Evolutionary conservation across 2,888 invertebrate species (phyloP), one percentile per base, ranked within the genome.

Genomic region (Hydroisotoma schaefferi): DNA sequence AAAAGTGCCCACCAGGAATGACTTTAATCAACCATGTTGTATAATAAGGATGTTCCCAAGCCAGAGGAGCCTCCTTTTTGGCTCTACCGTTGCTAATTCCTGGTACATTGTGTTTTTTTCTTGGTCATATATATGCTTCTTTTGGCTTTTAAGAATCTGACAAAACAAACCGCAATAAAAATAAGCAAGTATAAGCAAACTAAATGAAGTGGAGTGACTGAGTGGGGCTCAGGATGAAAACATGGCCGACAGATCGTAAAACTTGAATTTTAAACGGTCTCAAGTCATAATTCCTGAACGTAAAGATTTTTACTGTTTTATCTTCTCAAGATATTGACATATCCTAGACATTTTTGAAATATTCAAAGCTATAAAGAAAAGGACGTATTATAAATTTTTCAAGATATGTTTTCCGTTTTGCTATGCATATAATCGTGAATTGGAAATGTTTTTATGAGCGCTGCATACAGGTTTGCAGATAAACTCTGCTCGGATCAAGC

Each of bases 211-310:
- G n/a, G n/a, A n/a, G n/a, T n/a, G n/a, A n/a, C n/a, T n/a, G n/a
- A n/a, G n/a, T n/a, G n/a, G n/a, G n/a, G n/a, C n/a, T n/a, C n/a
- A n/a, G n/a, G 18, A 8, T 43, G 8, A 46, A 46, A 46, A 46
- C 46, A 46, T 46, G 46, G 46, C 46, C 46, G 46, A 46, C 46
- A 25, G 46, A 46, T 46, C 46, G 20, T 46, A 46, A 46, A 46
- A n/a, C n/a, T 46, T 18, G 20, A 46, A 46, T 23, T 46, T 46
- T 26, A 40, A 40, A 40, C 40, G 40, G 40, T 15, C 40, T 5
- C 15, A 15, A 46, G 46, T 46, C 46, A 25, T 46, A 25, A 46
- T 23, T 46, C 46, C 22, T 46, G 46, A 46, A 26, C 46, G 25
- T 46, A 46, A 46, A 46, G 5, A 25, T 12, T 46, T 46, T 46